Evolutionary conservation across 2,888 invertebrate species (phyloP), one percentile per base, ranked within the genome.

Genomic region (Iphiclides podalirius): DNA sequence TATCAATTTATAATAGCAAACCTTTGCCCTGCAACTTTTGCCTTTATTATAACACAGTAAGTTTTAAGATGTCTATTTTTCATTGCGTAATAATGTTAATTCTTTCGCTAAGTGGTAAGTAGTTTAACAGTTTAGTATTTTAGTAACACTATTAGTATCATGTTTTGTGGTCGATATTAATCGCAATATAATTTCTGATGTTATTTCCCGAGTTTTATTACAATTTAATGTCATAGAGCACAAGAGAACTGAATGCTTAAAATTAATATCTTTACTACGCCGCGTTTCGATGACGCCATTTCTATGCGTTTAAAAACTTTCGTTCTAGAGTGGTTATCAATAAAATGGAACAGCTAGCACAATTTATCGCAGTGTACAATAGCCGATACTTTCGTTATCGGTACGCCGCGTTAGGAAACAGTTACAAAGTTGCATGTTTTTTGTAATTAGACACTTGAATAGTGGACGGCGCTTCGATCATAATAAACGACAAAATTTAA

Each of bases 311-410:
- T 36, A 20, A 41, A 31, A 38, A 49, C 49, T 43, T 49, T 44
- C 39, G 39, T 23, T 26, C 33, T 4, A 4, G 23, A 11, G 4
- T 9, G 16, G 28, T 41, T 49, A 49, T 43, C 43, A 43, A 26
- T 39, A 13, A 39, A 39, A 49, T 34, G 33, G 43, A 39, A 23
- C 34, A 23, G 34, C 4, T 20, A 16, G 42, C 16, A 39, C 33
- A 39, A 13, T 34, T 49, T 49, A 49, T 49, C 39, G 39, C 34
- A 7, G 17, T 12, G 43, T 31, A 40, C 50, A 36, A 45, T 40
- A 40, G 20, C 40, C 50, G 36, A 40, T 28, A 40, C 40, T 44
- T 26, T 13, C 26, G 34, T 44, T 50, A 50, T 50, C 48, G 16
- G 15, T 23, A 34, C 35, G 40, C 28, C 3, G 12, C 15, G 37